Percentiles rank a stretch among this genome's conserved stretches.
phyloP scores from a whole-genome alignment of 1,140 invertebrate genomes.

The Theocolax elegans region DNA sequence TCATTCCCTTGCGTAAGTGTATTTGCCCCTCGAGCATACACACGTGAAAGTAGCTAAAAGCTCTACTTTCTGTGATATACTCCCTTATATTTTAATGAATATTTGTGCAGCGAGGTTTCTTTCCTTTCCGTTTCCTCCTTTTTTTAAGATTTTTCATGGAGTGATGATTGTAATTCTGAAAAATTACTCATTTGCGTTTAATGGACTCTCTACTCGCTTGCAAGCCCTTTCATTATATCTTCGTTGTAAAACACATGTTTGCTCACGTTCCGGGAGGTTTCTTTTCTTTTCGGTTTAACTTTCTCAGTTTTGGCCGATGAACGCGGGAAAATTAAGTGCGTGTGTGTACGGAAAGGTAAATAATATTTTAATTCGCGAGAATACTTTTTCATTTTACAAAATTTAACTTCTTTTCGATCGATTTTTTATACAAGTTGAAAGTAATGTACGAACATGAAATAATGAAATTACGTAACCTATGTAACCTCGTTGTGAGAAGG shows the following conservation, averaged over 20 bases:
- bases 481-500: too few relatives aligned
- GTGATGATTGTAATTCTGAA: conserved; percentile 30
- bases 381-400: too few relatives aligned
- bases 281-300: too few relatives aligned
- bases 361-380: too few relatives aligned
- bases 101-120: conserved; percentile 8
- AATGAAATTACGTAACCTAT: too few relatives aligned
- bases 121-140: background rate
- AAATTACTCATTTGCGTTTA: conserved; percentile 32
- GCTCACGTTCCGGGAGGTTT: background rate
- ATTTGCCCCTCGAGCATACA: conserved; percentile 5
- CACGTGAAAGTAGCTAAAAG: conserved; percentile 33
- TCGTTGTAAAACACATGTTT: background rate
- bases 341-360: too few relatives aligned
- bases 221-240: background rate
- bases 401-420: too few relatives aligned
- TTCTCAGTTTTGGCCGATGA: too few relatives aligned
- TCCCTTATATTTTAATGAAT: conserved; percentile 33
- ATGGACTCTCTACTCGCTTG: background rate
- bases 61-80: conserved; percentile 24
- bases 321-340: too few relatives aligned
- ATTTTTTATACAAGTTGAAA: too few relatives aligned
- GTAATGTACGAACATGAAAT: too few relatives aligned
- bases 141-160: too few relatives aligned
- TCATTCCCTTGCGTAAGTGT: conserved; percentile 23